Base-by-base conservation (phyloP, 2,797 vertebrate genomes). In the Dromococcyx pavoninus region DNA sequence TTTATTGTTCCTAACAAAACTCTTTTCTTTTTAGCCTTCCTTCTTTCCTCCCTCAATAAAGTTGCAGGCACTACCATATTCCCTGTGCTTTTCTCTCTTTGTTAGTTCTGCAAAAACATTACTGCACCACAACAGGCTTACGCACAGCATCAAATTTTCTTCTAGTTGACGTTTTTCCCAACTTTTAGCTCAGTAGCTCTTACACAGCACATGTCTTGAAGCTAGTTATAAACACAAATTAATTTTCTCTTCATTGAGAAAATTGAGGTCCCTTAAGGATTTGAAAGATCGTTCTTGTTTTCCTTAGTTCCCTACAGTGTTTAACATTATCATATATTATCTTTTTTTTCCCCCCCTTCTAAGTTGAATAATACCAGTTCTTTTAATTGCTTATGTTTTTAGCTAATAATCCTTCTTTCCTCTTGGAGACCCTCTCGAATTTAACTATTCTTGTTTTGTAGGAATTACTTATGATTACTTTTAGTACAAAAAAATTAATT, bases 401-500 rank as follows among this genome's bases (percentile, higher is more conserved):
- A 19, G 9, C 5, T 58, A 65, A 67, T 30, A 71, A 48, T 37
- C 0, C 48, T 58, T 53, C 27, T 51, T 83, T 81, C 25, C 64
- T 80, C 32, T 67, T 66, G 19, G 23, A 74, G 32, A 87, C 25
- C 11, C 28, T 54, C 8, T 79, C 30, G 15, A 74, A 46, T 58
- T 89, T 66, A 77, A 54, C 35, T 44, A 30, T 10, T 43, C 5
- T 22, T 83, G 8, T 39, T 91, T 87, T 64, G 48, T 62, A 91
- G 54, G 58, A 94, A 95, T 91, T 86, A 96, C 66, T n/a, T n/a
- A n/a, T 86, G 69, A 95, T 90, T 94, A 23, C 22, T 79, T 82
- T 92, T 76, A 74, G 33, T 46, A 41, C 10, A 81, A 77, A 88
- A 76, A 77, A 91, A 37, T 43, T 58, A 93, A 93, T 78, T 56